Base-by-base conservation (phyloP, 2,113 vertebrate genomes). In the Lagopus muta region DNA sequence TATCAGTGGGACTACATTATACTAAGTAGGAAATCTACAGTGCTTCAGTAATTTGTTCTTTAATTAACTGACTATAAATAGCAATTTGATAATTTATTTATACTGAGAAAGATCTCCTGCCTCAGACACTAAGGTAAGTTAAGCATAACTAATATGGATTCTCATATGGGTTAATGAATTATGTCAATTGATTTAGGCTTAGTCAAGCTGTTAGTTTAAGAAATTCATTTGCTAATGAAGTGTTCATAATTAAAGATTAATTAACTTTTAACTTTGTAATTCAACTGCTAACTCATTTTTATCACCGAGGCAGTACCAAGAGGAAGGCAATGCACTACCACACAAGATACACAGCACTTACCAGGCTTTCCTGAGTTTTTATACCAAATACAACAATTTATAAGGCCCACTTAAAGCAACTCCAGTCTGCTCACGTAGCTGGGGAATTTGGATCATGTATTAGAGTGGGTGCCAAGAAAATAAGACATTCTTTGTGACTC, bases 61-160 rank as follows among this genome's bases (percentile, higher is more conserved):
- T 93, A 93, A 97, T 95, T 93, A 95, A 90, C 21, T 79, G 61
- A 62, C 86, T 94, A 66, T 82, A 86, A 94, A 89, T 83, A 89
- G 67, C 25, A 50, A 88, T 91, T 91, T 87, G 92, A 58, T 92
- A 92, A 95, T 89, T 80, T 94, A 92, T 95, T 96, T 95, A 90
- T 73, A 30, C 43, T 25, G 32, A 88, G 57, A 93, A 80, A 84
- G 67, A 88, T 84, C 66, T 93, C 64, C 64, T 84, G 76, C 75
- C 61, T 92, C 78, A 52, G 45, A 54, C 32, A 30, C 19, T 77
- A 57, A 86, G 48, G 87, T 82, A 96, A 76, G 69, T 94, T 86
- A 86, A 94, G 77, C 88, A 32, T 90, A 92, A 86, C 91, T 93
- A 96, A 97, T 88, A 85, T 1, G 69, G 45, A 67, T 93, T 89